These are phyloP conservation scores for Noctua fimbriata DNA, from an alignment of 2,888 invertebrate species.

Conservation along the genomic window DNA sequence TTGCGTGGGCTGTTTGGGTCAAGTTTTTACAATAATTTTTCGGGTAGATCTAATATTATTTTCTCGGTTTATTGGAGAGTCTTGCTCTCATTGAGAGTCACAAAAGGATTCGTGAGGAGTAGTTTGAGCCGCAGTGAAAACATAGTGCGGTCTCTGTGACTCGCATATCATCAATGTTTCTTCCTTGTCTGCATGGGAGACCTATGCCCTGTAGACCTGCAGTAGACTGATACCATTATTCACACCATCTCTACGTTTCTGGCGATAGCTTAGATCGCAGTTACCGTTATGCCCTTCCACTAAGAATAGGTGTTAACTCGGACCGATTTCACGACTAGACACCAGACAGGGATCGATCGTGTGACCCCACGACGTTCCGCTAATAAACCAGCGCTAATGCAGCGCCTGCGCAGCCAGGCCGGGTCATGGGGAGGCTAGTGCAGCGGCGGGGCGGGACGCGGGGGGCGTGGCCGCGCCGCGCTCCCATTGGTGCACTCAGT, in stretches of 20 bases:
- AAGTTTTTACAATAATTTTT: neutral
- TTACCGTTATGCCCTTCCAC: conserved; percentile 21
- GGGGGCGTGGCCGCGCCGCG: conserved; percentile 64
- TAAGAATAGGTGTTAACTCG: conserved; percentile 55
- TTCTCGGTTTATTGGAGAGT: neutral
- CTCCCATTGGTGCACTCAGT: conserved; percentile 64
- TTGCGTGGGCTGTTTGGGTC: neutral
- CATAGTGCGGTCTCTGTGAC: neutral
- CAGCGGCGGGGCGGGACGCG: conserved; percentile 50
- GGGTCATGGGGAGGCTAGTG: conserved; percentile 54
- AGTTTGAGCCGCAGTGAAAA: neutral
- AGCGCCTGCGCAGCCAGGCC: conserved; percentile 33
- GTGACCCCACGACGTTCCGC: conserved; percentile 56
- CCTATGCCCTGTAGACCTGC: neutral
- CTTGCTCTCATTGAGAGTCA: neutral
- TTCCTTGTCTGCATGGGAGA: neutral
- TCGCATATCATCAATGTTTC: neutral
- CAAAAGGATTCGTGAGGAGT: neutral
- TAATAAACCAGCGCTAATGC: conserved; percentile 62
- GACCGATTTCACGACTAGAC: conserved; percentile 45
- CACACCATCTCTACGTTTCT: conserved; percentile 10
- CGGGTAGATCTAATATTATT: neutral
- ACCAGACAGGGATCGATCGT: conserved; percentile 54
- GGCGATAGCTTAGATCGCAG: conserved; percentile 4
- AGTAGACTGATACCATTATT: neutral